These are phyloP conservation scores for Drosophila parvula DNA, from an alignment of 1,140 invertebrate species.

Conservation along the genomic window DNA sequence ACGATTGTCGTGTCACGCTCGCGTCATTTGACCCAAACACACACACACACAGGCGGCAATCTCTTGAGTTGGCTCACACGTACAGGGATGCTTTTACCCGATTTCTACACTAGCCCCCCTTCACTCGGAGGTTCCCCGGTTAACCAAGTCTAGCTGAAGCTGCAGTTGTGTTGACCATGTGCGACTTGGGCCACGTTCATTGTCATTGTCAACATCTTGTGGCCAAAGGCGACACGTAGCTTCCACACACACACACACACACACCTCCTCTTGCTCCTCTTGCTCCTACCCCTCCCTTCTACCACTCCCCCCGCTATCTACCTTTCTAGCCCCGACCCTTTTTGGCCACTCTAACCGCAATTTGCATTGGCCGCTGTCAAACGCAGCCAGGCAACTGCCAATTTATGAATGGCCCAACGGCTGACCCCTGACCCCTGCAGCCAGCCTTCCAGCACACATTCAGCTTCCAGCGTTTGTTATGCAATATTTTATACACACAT, in stretches of 20 bases:
- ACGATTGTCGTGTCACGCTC: conserved; percentile 75
- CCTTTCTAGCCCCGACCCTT: background rate
- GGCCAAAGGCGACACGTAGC: conserved; percentile 62
- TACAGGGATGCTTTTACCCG: conserved; percentile 30
- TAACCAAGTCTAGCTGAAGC: conserved; percentile 10
- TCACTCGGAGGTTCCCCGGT: too few species aligned
- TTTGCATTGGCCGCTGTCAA: conserved; percentile 77
- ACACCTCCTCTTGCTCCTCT: background rate
- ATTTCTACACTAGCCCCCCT: background rate
- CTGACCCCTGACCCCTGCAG: conserved; percentile 48
- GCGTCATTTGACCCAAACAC: conserved; percentile 70
- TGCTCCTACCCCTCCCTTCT: background rate
- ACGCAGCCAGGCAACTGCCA: conserved; percentile 70
- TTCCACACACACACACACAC: background rate
- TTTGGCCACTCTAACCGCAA: conserved; percentile 54
- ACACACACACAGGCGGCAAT: conserved; percentile 14
- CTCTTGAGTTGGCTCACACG: conserved; percentile 27
- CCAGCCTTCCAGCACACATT: background rate
- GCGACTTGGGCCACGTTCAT: conserved; percentile 66
- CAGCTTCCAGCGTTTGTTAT: conserved; percentile 46
- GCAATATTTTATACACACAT: conserved; percentile 74
- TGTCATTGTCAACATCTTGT: conserved; percentile 80
- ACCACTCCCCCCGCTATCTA: background rate
- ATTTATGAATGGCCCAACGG: conserved; percentile 62
- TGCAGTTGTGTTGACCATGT: conserved; percentile 60